Base-by-base conservation (phyloP, 2,113 vertebrate genomes). In the Dipodomys merriami region DNA sequence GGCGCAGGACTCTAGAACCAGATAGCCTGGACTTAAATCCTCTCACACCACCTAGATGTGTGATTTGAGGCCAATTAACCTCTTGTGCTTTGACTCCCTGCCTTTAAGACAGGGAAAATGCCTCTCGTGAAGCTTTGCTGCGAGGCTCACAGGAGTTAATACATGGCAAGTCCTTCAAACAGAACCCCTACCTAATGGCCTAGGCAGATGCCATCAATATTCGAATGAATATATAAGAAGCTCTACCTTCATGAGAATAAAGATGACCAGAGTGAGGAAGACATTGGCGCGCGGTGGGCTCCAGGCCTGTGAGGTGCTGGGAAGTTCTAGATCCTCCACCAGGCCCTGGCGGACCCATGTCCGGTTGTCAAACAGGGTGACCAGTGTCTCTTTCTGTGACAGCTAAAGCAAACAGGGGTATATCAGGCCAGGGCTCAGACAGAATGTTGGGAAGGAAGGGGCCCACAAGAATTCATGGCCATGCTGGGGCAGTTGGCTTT, bases 171-270 rank as follows among this genome's bases (percentile, higher is more conserved):
- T 18, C 72, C 76, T 69, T 2, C 13, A 35, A 67, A 53, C 2
- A 30, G 35, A 4, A 1, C 33, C 23, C 0, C 19, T 11, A 25
- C 13, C 49, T 4, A 10, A 9, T 3, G 18, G 46, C 29, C 77
- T 18, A 20, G 0, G 30, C 53, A n/a, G 8, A 30, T 0, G 0
- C 5, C 10, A 46, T 18, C 30, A 23, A 18, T 2, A 0, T 11
- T 13, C 1, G 53, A 16, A 3, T 15, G 62, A 19, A 16, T 6
- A 15, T 2, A 35, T 44, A 69, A 83, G 69, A 25, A 29, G 65
- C 76, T 97, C 11, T 53, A 99, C 99, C 99, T 99, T 99, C 99
- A 99, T 99, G 95, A 99, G 97, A 68, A 99, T 99, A 98, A 99
- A 99, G 95, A 99, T 95, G 9, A 99, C 98, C 3, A 99, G 98